Evolutionary conservation across 2,888 invertebrate species (phyloP).

Genomic region (Abrostola tripartita): DNA sequence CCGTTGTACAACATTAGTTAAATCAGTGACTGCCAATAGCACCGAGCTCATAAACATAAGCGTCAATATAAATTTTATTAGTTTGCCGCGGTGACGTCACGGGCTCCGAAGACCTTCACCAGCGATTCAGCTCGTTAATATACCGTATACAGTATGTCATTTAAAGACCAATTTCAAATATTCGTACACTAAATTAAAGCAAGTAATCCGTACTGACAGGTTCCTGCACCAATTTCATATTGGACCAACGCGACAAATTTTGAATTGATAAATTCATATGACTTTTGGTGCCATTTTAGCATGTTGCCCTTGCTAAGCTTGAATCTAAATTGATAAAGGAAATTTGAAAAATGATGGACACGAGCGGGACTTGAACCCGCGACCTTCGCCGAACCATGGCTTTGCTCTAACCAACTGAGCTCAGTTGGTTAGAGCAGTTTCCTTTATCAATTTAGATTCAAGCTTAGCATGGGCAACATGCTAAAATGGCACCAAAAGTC

Average conservation of each 20-base stretch:
- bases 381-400: no score
- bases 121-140: slow-evolving; percentile 72
- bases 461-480: no score
- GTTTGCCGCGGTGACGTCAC: slow-evolving; percentile 61
- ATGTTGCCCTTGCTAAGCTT: no score
- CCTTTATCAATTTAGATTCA: no score
- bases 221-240: slow-evolving; percentile 32
- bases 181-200: slow-evolving; percentile 50
- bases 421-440: no score
- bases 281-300: no score
- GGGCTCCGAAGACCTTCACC: slow-evolving; percentile 66
- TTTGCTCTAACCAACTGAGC: no score
- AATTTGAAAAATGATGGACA: no score
- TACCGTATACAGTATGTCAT: slow-evolving; percentile 54
- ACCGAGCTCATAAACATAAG: slow-evolving; percentile 63
- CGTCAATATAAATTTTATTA: slow-evolving; percentile 68
- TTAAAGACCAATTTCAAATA: slow-evolving; percentile 62
- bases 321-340: no score
- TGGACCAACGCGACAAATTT: slow-evolving; percentile 7
- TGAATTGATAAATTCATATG: no score
- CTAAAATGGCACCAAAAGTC: no score
- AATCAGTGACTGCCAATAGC: slow-evolving; percentile 65
- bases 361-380: no score
- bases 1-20: slow-evolving; percentile 33
- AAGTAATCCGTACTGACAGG: slow-evolving; percentile 34